Evolutionary conservation across 2,888 invertebrate genomes (phyloP).

Genomic region (Chromoteleia sp.): DNA sequence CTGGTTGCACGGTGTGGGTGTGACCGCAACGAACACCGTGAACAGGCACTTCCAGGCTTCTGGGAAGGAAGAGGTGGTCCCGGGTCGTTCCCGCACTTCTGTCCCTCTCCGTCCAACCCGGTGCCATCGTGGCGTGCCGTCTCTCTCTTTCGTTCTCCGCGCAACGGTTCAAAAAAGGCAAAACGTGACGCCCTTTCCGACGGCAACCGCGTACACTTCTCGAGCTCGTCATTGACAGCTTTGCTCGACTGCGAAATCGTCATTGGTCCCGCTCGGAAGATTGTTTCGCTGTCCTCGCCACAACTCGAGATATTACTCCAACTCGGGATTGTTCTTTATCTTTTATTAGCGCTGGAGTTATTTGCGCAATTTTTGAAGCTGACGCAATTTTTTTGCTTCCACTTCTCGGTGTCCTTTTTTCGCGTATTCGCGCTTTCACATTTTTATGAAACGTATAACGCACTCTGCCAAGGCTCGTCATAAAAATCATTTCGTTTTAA

Average conservation of each 20-base stretch:
- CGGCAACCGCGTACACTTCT: conserved; percentile 59
- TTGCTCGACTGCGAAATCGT: conserved; percentile 70
- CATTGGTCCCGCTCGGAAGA: conserved; percentile 71
- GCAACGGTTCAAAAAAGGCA: conserved; percentile 71
- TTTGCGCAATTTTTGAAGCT: conserved; percentile 22
- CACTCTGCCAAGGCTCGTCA: no score
- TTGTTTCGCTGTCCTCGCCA: conserved; percentile 55
- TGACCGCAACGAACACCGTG: conserved; percentile 79
- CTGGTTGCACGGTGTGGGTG: conserved; percentile 75
- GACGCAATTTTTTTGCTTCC: conserved; percentile 1
- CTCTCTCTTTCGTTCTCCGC: conserved; percentile 6
- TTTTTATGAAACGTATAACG: no score
- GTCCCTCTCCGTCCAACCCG: conserved; percentile 6
- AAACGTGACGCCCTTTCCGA: conserved; percentile 72
- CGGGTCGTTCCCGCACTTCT: conserved; percentile 52
- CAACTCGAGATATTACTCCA: conserved; percentile 38
- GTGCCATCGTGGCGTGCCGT: background rate
- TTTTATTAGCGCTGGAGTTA: conserved; percentile 25
- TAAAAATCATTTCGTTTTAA: no score
- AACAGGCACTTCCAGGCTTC: conserved; percentile 78
- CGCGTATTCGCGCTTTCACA: no score
- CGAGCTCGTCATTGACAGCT: conserved; percentile 64
- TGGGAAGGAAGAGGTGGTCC: conserved; percentile 74
- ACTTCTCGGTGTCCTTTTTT: no score
- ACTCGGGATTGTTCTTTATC: conserved; percentile 33